A percentile compares a stretch with the other conserved stretches of the same genome.
Conservation (phyloP, 2,888 invertebrate species). For the Cosmia trapezina region DNA sequence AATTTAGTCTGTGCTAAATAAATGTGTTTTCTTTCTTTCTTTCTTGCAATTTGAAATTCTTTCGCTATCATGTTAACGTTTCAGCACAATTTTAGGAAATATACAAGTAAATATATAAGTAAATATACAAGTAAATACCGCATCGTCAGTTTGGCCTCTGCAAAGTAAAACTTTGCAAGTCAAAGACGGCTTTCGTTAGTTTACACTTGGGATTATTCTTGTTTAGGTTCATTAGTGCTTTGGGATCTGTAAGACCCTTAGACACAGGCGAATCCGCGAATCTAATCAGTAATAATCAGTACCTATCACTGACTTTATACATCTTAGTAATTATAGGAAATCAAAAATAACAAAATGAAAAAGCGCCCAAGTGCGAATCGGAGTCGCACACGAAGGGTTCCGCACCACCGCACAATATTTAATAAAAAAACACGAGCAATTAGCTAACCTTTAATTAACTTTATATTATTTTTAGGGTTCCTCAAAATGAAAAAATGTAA, state of each 20-base stretch:
- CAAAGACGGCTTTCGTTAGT: constrained; percentile 15
- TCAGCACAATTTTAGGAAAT: background rate
- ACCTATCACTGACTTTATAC: background rate
- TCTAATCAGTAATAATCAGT: too few relatives aligned
- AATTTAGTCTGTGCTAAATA: too few relatives aligned
- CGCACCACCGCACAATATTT: background rate
- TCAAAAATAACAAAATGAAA: background rate
- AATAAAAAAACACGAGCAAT: too few relatives aligned
- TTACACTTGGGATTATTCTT: constrained; percentile 26
- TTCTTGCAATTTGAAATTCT: too few relatives aligned
- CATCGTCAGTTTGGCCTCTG: constrained; percentile 9
- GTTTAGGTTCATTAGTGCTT: constrained; percentile 19
- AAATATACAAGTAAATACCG: background rate
- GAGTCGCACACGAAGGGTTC: background rate
- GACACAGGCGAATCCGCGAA: background rate
- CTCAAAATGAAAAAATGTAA: background rate
- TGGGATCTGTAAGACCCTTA: background rate
- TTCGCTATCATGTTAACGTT: background rate
- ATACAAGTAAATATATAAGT: background rate
- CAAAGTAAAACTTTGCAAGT: constrained; percentile 20
- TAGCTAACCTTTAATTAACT: too few relatives aligned
- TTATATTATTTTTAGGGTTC: background rate
- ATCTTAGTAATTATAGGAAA: background rate
- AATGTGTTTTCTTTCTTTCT: too few relatives aligned
- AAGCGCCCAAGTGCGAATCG: background rate